Evolutionary conservation across 2,797 vertebrate genomes (phyloP), one percentile per base, ranked within the genome.

Genomic region (Anabacerthia variegaticeps): DNA sequence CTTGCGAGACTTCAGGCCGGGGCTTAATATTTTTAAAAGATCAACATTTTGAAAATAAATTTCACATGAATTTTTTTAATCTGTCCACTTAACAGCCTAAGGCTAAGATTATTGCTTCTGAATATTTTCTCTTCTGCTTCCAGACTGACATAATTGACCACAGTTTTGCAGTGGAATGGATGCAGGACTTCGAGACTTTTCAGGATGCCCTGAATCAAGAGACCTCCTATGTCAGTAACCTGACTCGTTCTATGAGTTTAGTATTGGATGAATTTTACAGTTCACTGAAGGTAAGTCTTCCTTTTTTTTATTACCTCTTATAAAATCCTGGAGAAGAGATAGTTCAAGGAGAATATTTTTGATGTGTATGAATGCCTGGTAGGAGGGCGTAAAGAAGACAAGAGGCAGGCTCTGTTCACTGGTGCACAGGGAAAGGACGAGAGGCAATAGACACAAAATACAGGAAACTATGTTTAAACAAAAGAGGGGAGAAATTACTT

Each of bases 121-220:
- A 61, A 72, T 82, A 30, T 63, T 55, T 51, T 89, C 91, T 65
- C 72, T 77, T 93, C 43, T 85, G 63, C 23, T 91, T 94, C 20
- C 97, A 99, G 99, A 99, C 99, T 0, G 99, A 99, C 96, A 99
- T 99, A 94, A 99, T 99, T 19, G 99, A 99, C 94, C 99, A 99
- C 98, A 98, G 98, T 94, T 99, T 99, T 43, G 99, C 99, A 0
- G 98, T 99, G 95, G 99, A 99, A 93, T 99, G 99, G 99, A 99
- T 99, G 99, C 98, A 99, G 93, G 99, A 99, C 97, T 99, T 99
- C 11, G 99, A 99, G 97, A 98, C 97, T 58, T 99, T 99, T 95
- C 99, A 99, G 94, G 99, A 99, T 21, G 99, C 99, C 26, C 97
- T 99, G 95, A 99, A 98, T 97, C 99, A 99, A 95, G 99, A 99